Evolutionary conservation across 2,888 invertebrate genomes (phyloP), one percentile per base, ranked within the genome.

Genomic region (Ennomos quercinarius): DNA sequence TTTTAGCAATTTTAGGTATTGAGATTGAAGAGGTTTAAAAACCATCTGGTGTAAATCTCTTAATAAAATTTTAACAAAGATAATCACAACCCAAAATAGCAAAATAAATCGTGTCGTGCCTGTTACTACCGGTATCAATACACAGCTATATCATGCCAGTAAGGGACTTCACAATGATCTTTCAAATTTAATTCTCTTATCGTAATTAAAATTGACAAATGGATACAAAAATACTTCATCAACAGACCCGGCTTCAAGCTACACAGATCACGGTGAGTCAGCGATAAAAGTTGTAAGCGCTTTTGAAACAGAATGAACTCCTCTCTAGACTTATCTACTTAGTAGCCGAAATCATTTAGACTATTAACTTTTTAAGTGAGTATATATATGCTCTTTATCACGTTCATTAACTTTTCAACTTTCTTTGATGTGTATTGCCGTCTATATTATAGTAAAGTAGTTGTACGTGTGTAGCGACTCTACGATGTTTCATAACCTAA

Each of bases 151-250:
- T 42, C 35, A 13, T 9, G 10, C 41, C 47, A 43, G 45, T 47
- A 43, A 59, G 34, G 43, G 60, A 57, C 62, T 67, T 68, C 67
- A 71, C 67, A 70, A 64, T 73, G 69, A 74, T 64, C 56, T 54
- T 67, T 61, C 58, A 73, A 72, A 73, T 76, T 76, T 73, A 74
- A 74, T 71, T 74, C 72, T 73, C 74, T 78, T 73, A 73, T 68
- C 70, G 73, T 83, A 84, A 86, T 86, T 84, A 84, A 83, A 82
- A 76, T 64, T 83, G 86, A 83, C 83, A 78, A 73, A 74, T 73
- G 72, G 76, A 77, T 81, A 84, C 77, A 80, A 81, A 80, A 77
- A 73, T 71, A 59, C 65, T 68, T 64, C 73, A 83, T 83, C 83
- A 84, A 73, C 72, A 71, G 68, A 73, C 74, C 73, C 64, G 74